Percentiles rank a stretch among this genome's conserved stretches.
Evolutionary conservation across 2,888 invertebrate genomes (phyloP).

Genomic region (Oscheius sp.): DNA sequence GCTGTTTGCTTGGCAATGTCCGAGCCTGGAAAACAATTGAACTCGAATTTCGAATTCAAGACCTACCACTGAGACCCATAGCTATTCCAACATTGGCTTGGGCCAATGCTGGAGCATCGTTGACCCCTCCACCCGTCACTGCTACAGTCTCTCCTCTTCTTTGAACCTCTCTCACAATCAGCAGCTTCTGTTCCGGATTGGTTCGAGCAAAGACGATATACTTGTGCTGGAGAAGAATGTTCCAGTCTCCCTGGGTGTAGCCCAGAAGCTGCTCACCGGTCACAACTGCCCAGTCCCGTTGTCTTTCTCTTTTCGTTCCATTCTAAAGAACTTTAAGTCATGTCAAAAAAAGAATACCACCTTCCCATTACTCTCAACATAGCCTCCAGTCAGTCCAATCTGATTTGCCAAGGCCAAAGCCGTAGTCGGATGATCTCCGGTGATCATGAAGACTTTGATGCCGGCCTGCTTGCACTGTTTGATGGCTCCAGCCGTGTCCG

Average conservation of each 20-base stretch:
- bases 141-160: constrained; percentile 69
- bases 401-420: constrained; percentile 69
- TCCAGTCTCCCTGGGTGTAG: constrained; percentile 65
- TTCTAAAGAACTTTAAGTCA: background rate
- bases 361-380: constrained; percentile 13
- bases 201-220: constrained; percentile 73
- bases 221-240: constrained; percentile 62
- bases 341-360: background rate
- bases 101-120: constrained; percentile 71
- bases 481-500: constrained; percentile 69
- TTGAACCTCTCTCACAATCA: constrained; percentile 71
- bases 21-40: constrained; percentile 45
- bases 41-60: background rate
- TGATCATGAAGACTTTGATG: constrained; percentile 71
- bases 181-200: constrained; percentile 70
- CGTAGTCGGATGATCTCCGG: constrained; percentile 72
- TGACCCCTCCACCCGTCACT: constrained; percentile 71
- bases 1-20: constrained; percentile 69
- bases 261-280: constrained; percentile 63
- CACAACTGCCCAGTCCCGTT: constrained; percentile 64
- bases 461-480: constrained; percentile 71
- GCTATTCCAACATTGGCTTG: constrained; percentile 72
- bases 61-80: constrained; percentile 65
- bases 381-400: constrained; percentile 64
- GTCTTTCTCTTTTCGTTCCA: background rate